Evolutionary conservation across 2,888 invertebrate genomes (phyloP).

Genomic region (Apomyelois bistriatella): DNA sequence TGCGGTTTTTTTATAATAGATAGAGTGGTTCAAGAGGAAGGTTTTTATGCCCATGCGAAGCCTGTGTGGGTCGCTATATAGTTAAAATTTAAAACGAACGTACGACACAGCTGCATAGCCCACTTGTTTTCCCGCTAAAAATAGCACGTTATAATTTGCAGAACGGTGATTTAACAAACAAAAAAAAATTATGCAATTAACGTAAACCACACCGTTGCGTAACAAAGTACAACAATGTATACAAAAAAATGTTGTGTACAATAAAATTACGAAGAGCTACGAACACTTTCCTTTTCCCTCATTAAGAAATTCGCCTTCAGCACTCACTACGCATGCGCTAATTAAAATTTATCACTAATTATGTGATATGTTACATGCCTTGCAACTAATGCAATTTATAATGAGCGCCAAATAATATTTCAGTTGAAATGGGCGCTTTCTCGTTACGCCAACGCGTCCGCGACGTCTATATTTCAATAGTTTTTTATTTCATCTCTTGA

Average conservation of each 20-base stretch:
- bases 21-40: too few species aligned
- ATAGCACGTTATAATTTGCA: neutral
- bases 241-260: neutral
- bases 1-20: too few species aligned
- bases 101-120: too few species aligned
- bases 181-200: neutral
- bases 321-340: constrained; percentile 14
- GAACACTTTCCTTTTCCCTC: constrained; percentile 36
- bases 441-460: constrained; percentile 7
- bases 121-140: neutral
- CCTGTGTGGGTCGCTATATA: too few species aligned
- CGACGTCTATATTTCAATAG: neutral
- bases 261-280: neutral
- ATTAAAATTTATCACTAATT: constrained; percentile 23
- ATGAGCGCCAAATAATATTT: constrained; percentile 16
- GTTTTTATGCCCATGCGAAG: too few species aligned
- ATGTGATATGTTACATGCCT: constrained; percentile 14
- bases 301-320: constrained; percentile 30
- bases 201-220: constrained; percentile 6
- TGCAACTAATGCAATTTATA: constrained; percentile 21
- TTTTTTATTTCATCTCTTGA: neutral
- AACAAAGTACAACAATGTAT: constrained; percentile 1
- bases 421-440: constrained; percentile 8
- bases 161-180: neutral
- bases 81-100: too few species aligned